Percentiles rank a stretch among this genome's conserved stretches.
phyloP scores from a whole-genome alignment of 1,140 invertebrate species.

The Drosophila triauraria region DNA sequence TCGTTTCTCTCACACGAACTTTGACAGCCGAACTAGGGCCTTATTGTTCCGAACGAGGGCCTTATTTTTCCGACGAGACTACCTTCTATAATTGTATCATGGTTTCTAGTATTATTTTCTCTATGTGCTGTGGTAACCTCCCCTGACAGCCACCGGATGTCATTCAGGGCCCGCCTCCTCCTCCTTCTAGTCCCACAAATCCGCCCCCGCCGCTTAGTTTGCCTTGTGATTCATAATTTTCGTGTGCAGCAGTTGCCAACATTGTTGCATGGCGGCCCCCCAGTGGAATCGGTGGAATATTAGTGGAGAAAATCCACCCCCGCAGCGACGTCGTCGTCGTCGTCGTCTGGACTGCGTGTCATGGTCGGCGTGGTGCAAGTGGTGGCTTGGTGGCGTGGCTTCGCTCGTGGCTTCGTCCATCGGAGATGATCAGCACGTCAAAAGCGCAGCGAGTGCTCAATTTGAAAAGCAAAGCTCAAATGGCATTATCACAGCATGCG shows the following conservation, averaged over 20 bases:
- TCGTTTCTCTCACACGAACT: too few relatives aligned
- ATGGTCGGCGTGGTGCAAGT: slow-evolving; percentile 31
- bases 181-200: slow-evolving; percentile 2
- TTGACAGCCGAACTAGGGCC: too few relatives aligned
- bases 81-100: too few relatives aligned
- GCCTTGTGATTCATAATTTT: slow-evolving; percentile 76
- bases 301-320: slow-evolving; percentile 60
- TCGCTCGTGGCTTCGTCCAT: slow-evolving; percentile 8
- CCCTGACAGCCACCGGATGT: slow-evolving; percentile 65
- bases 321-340: slow-evolving; percentile 40
- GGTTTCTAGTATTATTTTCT: neutral
- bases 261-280: slow-evolving; percentile 53
- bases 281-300: slow-evolving; percentile 16
- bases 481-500: slow-evolving; percentile 80
- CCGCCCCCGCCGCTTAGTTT: slow-evolving; percentile 13
- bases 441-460: slow-evolving; percentile 81
- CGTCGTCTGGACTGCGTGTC: slow-evolving; percentile 36
- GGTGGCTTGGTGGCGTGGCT: slow-evolving; percentile 13
- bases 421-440: slow-evolving; percentile 49
- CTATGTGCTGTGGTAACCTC: slow-evolving; percentile 22
- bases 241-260: slow-evolving; percentile 54
- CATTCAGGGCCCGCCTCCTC: slow-evolving; percentile 29
- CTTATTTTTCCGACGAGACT: too few relatives aligned
- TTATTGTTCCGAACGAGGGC: too few relatives aligned
- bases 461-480: slow-evolving; percentile 79